Evolutionary conservation across 2,888 invertebrate species (phyloP).

Genomic region (Epistrophe grossulariae): DNA sequence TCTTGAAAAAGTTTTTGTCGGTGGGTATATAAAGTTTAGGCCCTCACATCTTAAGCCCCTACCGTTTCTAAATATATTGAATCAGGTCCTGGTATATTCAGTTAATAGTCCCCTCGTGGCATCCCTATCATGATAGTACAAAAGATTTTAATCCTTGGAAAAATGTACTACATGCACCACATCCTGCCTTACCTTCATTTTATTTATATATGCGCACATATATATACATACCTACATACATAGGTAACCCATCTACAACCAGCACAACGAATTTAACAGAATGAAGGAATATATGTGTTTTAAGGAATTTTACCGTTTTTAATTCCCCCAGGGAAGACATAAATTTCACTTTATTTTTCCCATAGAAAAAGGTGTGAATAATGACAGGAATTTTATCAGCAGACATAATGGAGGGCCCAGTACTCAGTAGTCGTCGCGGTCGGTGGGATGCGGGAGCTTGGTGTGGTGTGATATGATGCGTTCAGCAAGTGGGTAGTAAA

Average conservation of each 20-base stretch:
- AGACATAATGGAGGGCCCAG: constrained; percentile 34
- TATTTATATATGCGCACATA: background rate
- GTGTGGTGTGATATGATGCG: background rate
- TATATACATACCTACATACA: background rate
- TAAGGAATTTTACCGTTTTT: constrained; percentile 66
- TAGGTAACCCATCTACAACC: constrained; percentile 23
- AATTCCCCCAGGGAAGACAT: constrained; percentile 72
- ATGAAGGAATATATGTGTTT: constrained; percentile 47
- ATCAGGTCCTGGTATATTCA: constrained; percentile 20
- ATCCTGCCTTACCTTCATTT: constrained; percentile 19
- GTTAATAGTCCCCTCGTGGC: constrained; percentile 67
- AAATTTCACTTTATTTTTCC: constrained; percentile 73
- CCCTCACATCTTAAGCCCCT: background rate
- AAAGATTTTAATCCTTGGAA: constrained; percentile 65
- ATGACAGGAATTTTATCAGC: constrained; percentile 68
- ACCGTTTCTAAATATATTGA: background rate
- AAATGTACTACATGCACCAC: constrained; percentile 28
- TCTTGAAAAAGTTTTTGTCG: no score
- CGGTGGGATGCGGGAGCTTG: no score
- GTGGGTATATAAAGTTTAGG: no score
- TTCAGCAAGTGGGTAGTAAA: constrained; percentile 13
- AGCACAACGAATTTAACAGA: constrained; percentile 42
- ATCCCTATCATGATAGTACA: constrained; percentile 63
- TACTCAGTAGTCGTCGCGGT: no score
- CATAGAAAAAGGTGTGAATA: constrained; percentile 73